These are phyloP conservation scores for Magallana gigas DNA, from an alignment of 1,140 invertebrate genomes.

Conservation along the genomic window DNA sequence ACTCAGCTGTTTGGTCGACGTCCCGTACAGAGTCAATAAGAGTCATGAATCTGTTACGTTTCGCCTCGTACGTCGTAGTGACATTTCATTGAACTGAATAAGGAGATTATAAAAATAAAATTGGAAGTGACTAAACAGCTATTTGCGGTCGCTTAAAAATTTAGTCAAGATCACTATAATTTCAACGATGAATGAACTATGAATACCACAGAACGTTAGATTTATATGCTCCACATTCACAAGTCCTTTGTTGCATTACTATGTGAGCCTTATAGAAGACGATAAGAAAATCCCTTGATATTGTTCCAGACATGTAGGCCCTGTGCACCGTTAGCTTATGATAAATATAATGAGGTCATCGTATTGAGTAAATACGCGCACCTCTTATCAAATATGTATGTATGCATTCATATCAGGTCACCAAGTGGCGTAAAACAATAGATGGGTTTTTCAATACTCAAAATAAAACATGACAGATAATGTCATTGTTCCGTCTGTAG, in stretches of 20 bases:
- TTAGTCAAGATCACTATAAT: not conserved
- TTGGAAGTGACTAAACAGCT: conserved; percentile 13
- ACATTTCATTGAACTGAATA: conserved; percentile 34
- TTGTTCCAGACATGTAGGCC: conserved; percentile 2
- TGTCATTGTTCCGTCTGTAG: too few species aligned
- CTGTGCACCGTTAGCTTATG: not conserved
- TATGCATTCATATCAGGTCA: too few species aligned
- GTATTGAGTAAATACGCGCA: conserved; percentile 19
- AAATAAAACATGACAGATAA: too few species aligned
- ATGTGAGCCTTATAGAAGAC: too few species aligned
- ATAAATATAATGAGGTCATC: conserved; percentile 13
- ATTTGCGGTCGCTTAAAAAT: not conserved
- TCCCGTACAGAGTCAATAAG: conserved; percentile 15
- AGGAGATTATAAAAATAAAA: conserved; percentile 12
- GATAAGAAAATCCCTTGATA: conserved; percentile 13
- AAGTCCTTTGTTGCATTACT: too few species aligned
- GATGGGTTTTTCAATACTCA: too few species aligned
- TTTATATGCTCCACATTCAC: not conserved
- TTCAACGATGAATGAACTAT: not conserved
- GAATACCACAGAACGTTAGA: not conserved
- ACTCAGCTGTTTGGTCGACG: conserved; percentile 26
- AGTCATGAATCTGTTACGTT: not conserved
- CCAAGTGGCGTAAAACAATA: too few species aligned
- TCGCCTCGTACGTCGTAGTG: not conserved
- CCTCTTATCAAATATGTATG: not conserved